Evolutionary conservation across 2,113 vertebrate species (phyloP).

Genomic region (Scortum barcoo): DNA sequence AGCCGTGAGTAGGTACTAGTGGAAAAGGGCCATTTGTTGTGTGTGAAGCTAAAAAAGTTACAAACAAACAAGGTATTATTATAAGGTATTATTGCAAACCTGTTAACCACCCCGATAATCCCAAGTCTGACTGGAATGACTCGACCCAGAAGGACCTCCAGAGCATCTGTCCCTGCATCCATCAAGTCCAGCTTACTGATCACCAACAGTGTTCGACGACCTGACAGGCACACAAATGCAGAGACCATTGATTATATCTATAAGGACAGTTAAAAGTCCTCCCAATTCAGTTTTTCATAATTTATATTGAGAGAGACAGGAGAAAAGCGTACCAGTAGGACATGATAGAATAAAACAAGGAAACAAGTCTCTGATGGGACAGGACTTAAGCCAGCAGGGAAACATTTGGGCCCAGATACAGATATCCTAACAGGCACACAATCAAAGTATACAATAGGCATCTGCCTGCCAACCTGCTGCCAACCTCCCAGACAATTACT

Average conservation of each 20-base stretch:
- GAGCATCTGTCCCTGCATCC: constrained; percentile 87
- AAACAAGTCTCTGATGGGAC: background rate
- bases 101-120: constrained; percentile 89
- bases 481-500: background rate
- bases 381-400: background rate
- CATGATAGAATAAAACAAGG: background rate
- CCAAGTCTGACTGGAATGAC: constrained; percentile 88
- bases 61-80: no score
- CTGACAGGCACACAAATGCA: constrained; percentile 69
- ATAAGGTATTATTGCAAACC: constrained; percentile 75
- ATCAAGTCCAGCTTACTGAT: constrained; percentile 89
- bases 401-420: constrained; percentile 11
- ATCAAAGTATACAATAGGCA: background rate
- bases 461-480: background rate
- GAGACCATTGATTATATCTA: background rate
- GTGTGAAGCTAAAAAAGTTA: background rate
- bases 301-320: background rate
- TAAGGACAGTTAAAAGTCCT: background rate
- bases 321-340: background rate
- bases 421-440: constrained; percentile 4
- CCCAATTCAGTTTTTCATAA: background rate
- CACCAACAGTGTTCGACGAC: constrained; percentile 86
- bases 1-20: no score
- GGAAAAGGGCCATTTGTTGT: no score
- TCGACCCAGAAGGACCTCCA: constrained; percentile 87